A percentile compares a stretch with the other conserved stretches of the same genome.
Evolutionary conservation across 2,113 vertebrate species (phyloP).

Genomic region (Craseonycteris thonglongyai): DNA sequence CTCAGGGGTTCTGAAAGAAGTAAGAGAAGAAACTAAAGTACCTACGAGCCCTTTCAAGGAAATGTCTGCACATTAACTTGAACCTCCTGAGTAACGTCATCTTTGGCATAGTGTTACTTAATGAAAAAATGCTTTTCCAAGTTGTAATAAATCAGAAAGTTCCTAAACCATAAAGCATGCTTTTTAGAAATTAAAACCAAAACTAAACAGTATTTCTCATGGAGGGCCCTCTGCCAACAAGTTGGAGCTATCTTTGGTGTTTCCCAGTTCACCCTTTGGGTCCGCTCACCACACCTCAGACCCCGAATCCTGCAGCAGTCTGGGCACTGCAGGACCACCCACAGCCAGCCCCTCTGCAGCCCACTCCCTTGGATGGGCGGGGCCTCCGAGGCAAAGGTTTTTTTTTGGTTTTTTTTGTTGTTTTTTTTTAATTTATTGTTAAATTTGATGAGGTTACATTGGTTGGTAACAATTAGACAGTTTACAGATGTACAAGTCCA

Average conservation of each 20-base stretch:
- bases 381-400: neutral
- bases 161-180: neutral
- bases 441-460: no score
- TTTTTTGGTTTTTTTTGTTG: no score
- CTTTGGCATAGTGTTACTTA: conserved; percentile 1
- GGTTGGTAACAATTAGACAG: no score
- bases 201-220: neutral
- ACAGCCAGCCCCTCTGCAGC: rapidly evolving
- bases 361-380: neutral
- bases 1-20: neutral
- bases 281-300: rapidly evolving
- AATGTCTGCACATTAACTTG: neutral
- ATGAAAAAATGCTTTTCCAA: conserved; percentile 30
- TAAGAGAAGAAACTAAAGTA: neutral
- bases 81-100: neutral
- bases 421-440: no score
- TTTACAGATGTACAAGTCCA: no score
- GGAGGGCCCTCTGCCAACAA: neutral
- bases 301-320: neutral
- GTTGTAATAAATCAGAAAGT: neutral
- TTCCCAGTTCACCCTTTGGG: neutral
- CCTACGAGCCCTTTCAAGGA: neutral
- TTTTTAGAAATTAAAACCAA: conserved; percentile 21
- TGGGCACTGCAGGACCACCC: rapidly evolving
- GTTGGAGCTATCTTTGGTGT: neutral